Conservation (phyloP, 2,797 vertebrate species). For the Acipenser ruthenus region DNA sequence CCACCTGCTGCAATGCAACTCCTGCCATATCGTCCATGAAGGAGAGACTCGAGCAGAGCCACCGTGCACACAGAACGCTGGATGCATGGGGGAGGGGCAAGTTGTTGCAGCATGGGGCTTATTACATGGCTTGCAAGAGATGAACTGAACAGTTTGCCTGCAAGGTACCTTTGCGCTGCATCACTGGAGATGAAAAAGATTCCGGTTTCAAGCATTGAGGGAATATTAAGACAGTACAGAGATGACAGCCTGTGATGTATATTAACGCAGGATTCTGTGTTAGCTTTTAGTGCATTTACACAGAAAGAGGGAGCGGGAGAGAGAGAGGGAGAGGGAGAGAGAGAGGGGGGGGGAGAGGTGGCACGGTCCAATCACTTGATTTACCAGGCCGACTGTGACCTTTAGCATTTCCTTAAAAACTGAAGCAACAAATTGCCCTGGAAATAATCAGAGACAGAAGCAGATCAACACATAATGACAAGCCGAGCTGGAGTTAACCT, state of each 20-base stretch:
- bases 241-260: background rate
- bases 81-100: conserved; percentile 38
- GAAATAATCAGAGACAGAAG: background rate
- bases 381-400: background rate
- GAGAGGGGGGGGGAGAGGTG: background rate
- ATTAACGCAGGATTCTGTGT: background rate
- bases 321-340: background rate
- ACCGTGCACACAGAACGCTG: conserved; percentile 24
- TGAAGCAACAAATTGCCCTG: background rate
- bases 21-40: conserved; percentile 30
- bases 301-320: background rate
- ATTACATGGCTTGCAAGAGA: conserved; percentile 37
- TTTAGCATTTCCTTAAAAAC: background rate
- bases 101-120: conserved; percentile 44
- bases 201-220: background rate
- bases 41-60: conserved; percentile 30
- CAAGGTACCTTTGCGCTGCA: conserved; percentile 39
- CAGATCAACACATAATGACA: too few species aligned
- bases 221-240: background rate
- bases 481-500: too few species aligned
- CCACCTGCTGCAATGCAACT: conserved; percentile 40
- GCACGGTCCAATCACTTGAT: background rate
- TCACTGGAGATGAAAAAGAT: conserved; percentile 24
- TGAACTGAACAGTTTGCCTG: conserved; percentile 19
- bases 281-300: background rate